Conservation (phyloP, 2,797 vertebrate species). For the Anomalospiza imberbis region DNA sequence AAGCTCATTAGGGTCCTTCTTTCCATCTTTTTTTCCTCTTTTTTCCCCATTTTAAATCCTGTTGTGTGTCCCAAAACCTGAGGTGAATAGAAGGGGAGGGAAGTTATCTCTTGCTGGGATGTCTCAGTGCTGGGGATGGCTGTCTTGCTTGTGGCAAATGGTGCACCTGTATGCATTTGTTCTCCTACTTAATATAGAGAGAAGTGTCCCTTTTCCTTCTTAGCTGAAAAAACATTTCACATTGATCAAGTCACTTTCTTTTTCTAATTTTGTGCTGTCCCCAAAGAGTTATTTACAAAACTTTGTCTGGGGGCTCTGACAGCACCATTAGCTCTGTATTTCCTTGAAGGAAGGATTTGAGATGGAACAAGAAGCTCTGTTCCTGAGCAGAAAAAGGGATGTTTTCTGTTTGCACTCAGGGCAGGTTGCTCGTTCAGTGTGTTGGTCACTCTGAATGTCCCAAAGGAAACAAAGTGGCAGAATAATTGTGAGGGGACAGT, state of each 20-base stretch:
- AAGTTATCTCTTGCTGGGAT: not conserved
- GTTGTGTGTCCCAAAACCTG: not conserved
- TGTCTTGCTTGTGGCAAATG: not conserved
- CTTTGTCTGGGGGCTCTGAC: not conserved
- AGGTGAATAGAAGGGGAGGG: not conserved
- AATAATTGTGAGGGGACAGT: not conserved
- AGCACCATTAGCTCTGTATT: not conserved
- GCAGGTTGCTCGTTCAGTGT: not conserved
- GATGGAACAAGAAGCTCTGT: not conserved
- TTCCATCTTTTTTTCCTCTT: rapidly evolving
- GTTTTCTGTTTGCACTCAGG: not conserved
- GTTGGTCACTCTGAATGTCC: not conserved
- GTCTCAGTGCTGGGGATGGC: not conserved
- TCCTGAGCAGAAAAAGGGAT: not conserved
- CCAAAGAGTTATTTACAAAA: not conserved
- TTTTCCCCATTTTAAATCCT: not conserved
- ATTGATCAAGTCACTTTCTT: not conserved
- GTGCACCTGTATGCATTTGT: not conserved
- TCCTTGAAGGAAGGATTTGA: not conserved
- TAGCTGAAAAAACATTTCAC: not conserved
- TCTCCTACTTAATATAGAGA: not conserved
- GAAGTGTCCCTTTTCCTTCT: not conserved
- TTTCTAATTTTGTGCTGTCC: not conserved
- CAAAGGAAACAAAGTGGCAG: not conserved
- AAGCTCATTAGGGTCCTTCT: not conserved